phyloP scores from a whole-genome alignment of 1,140 invertebrate genomes.

The Phymastichus coffea region DNA sequence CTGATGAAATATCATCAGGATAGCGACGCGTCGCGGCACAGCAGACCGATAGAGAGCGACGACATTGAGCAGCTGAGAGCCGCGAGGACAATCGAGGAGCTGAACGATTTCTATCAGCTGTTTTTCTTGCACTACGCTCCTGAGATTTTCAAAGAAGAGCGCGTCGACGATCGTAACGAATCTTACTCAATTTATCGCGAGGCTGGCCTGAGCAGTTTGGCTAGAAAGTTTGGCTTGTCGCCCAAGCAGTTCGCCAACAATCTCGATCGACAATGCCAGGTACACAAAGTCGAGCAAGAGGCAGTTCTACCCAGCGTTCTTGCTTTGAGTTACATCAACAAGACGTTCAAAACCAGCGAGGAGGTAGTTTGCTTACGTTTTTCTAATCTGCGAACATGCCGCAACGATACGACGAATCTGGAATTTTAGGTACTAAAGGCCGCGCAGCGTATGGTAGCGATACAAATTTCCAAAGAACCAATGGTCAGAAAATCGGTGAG shows the following conservation, averaged over 20 bases:
- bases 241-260: constrained; percentile 98
- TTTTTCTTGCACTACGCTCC: constrained; percentile 90
- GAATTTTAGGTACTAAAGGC: constrained; percentile 68
- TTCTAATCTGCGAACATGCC: too few species aligned
- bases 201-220: constrained; percentile 80
- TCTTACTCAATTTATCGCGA: constrained; percentile 84
- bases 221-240: constrained; percentile 91
- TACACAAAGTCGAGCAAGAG: constrained; percentile 96
- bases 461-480: constrained; percentile 90
- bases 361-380: constrained; percentile 60
- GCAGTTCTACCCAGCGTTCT: constrained; percentile 75
- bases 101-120: constrained; percentile 90
- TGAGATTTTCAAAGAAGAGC: constrained; percentile 64
- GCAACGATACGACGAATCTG: too few species aligned
- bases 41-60: constrained; percentile 81
- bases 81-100: constrained; percentile 86
- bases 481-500: constrained; percentile 82
- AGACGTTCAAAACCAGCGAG: constrained; percentile 64
- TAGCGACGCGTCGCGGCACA: constrained; percentile 77
- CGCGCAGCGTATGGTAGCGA: constrained; percentile 90
- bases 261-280: constrained; percentile 91
- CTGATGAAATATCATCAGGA: constrained; percentile 92
- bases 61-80: constrained; percentile 80
- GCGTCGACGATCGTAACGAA: constrained; percentile 68
- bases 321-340: constrained; percentile 69